Base-by-base conservation (phyloP, 2,797 vertebrate species). In the Hydrophis major region DNA sequence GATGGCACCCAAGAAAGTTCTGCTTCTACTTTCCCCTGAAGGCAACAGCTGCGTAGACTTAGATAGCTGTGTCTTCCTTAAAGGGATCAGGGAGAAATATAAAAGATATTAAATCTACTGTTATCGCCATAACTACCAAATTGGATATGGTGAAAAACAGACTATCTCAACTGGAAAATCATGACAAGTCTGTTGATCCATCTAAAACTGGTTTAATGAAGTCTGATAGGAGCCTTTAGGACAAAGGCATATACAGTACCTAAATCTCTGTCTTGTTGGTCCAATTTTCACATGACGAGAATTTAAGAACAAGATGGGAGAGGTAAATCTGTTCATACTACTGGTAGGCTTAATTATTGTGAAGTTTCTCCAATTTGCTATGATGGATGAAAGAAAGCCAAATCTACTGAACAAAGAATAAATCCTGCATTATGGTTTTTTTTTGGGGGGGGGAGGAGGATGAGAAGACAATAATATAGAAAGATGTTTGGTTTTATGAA, bases 381-480 rank as follows among this genome's bases (percentile, higher is more conserved):
- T 83, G 78, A 83, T 83, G 74, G 20, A 47, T 83, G 78, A 83
- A 83, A 47, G 22, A 25, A 83, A 47, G 37, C 10, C 22, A 25
- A 47, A 83, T 83, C 20, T 83, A 12, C 42, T 47, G 37, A 83
- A 83, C 18, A 22, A 78, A 42, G 18, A 78, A 42, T 22, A 83
- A 83, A 25, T 27, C 42, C 20, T 83, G 42, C 37, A 12, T 83
- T 83, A 2, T 47, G 1, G 32, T 1, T 7, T 25, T 83, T 83
- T 78, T 83, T 47, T 1, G 0, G 2, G 10, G 2, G 37, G 4
- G 1, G 6, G 13, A 32, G 32, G 32, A 32, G 12, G 0, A 53
- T 0, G 20, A 42, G 20, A 20, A 83, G 37, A 47, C 20, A 83
- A 47, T 25, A 47, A 47, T 47, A 6, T 83, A 25, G 37, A 83